Evolutionary conservation across 2,797 vertebrate genomes (phyloP), one percentile per base, ranked within the genome.

Genomic region (Siniperca undulata): DNA sequence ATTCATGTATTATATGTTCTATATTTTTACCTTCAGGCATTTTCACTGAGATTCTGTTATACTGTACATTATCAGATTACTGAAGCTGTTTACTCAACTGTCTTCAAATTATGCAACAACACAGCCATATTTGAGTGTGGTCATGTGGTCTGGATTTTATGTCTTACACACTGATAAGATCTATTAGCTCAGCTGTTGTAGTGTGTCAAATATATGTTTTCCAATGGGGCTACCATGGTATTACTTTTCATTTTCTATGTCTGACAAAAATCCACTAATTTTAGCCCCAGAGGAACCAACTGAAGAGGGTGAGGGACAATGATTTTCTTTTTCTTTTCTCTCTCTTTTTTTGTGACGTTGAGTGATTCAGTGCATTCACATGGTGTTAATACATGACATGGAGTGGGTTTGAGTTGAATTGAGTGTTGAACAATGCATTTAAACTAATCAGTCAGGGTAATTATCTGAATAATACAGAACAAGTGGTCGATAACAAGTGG

Each of bases 121-220:
- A 48, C 22, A 66, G 56, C 34, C 56, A 40, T 53, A 50, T 81
- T 67, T 77, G 48, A 69, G 36, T 66, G 46, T 65, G 76, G 59
- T 66, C 64, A 71, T 74, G 53, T 89, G 14, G n/a, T 10, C 59
- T 56, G 65, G 30, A 50, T 75, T 77, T 80, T 44, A 59, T 65
- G 27, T 56, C 34, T 34, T 65, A 30, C 60, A 64, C 40, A 46
- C 24, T 19, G 17, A 82, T 72, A 60, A 34, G 56, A 56, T 79
- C 22, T 68, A 53, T 85, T 87, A 83, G 61, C 20, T 85, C 83
- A 90, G 86, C 87, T 91, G 84, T 83, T 78, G 61, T 53, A 46
- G 53, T 20, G 14, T 59, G 38, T 77, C 30, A 79, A 58, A 77
- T 74, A 30, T 55, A 71, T 78, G 38, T 78, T 88, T 83, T 69